Conservation (phyloP, 1,140 invertebrate species). For the Lithobius niger region DNA sequence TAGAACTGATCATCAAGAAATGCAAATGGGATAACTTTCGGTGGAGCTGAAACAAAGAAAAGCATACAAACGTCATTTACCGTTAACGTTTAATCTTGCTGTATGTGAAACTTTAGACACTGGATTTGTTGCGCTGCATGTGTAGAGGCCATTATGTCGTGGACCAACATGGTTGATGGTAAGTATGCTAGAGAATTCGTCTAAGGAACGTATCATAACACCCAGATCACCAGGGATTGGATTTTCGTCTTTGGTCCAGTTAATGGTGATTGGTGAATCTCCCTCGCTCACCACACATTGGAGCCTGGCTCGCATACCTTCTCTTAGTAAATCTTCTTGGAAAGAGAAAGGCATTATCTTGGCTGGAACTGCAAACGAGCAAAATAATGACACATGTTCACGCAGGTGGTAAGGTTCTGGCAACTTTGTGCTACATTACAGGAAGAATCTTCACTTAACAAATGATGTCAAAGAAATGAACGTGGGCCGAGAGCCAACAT, state of each 20-base stretch:
- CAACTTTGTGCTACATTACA: no score
- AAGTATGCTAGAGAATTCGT: constrained; percentile 5
- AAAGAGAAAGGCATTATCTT: not conserved
- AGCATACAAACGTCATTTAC: no score
- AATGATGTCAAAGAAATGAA: no score
- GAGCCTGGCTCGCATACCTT: not conserved
- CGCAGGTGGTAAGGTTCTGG: no score
- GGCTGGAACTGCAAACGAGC: not conserved
- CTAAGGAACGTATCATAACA: constrained; percentile 4
- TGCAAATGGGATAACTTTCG: constrained; percentile 28
- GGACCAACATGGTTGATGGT: not conserved
- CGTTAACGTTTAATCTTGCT: constrained; percentile 42
- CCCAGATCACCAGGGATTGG: constrained; percentile 1
- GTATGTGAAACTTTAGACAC: constrained; percentile 46
- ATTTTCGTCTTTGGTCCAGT: constrained; percentile 32
- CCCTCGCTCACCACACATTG: no score
- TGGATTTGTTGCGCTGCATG: constrained; percentile 26
- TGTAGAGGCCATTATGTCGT: not conserved
- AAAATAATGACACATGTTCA: no score
- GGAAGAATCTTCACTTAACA: no score
- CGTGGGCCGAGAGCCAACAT: no score
- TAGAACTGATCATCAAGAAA: constrained; percentile 24
- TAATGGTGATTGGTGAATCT: constrained; percentile 10
- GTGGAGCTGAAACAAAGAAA: constrained; percentile 32
- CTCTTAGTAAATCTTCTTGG: not conserved